Conservation (phyloP, 2,888 invertebrate genomes). For the Drosophila dives region DNA sequence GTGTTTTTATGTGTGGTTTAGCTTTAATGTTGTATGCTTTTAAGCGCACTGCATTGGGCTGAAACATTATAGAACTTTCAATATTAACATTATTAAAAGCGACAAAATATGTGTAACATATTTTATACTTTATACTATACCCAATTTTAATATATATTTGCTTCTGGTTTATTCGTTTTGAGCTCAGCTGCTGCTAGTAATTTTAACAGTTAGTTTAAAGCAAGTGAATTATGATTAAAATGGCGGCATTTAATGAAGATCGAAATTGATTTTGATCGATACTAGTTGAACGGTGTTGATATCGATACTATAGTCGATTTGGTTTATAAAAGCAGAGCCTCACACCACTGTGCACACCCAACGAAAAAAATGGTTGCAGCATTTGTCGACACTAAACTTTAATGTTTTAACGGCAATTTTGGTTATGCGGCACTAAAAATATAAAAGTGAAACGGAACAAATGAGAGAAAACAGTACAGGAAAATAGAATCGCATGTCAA, state of each 20-base stretch:
- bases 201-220: background rate
- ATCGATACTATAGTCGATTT: background rate
- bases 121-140: too few species aligned
- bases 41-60: slow-evolving; percentile 38
- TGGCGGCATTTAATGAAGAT: background rate
- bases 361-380: slow-evolving; percentile 17
- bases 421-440: slow-evolving; percentile 37
- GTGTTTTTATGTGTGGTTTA: slow-evolving; percentile 24
- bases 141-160: background rate
- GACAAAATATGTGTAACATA: background rate
- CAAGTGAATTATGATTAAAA: background rate
- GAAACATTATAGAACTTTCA: background rate
- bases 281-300: background rate
- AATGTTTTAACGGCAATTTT: slow-evolving; percentile 69
- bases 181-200: background rate
- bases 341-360: slow-evolving; percentile 33
- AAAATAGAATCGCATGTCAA: slow-evolving; percentile 72
- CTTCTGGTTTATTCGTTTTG: background rate
- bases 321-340: background rate
- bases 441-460: slow-evolving; percentile 12
- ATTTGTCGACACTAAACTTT: slow-evolving; percentile 51
- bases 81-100: background rate
- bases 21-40: slow-evolving; percentile 42
- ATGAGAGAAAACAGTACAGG: slow-evolving; percentile 21
- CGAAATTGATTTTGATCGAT: background rate